A percentile compares a stretch with the other conserved stretches of the same genome.
These are phyloP conservation scores for Phrynocephalus vlangalii DNA, from an alignment of 2,797 vertebrate species.

Conservation along the genomic window DNA sequence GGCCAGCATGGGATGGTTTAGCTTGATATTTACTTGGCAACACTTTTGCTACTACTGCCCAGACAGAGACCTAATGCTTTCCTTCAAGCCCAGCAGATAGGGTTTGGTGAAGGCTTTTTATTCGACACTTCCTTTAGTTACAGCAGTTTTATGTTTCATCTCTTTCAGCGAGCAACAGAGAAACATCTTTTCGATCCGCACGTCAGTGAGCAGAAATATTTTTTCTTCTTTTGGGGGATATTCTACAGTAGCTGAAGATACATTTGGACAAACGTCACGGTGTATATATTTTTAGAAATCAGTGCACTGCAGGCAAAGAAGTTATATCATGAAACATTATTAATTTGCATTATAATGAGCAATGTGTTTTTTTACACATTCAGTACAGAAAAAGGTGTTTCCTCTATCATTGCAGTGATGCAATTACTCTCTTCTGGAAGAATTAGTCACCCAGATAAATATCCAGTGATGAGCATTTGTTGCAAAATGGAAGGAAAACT, in stretches of 20 bases:
- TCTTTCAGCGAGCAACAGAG: no score
- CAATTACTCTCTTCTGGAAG: neutral
- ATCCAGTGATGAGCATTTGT: neutral
- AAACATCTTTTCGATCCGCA: neutral
- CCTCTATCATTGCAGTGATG: neutral
- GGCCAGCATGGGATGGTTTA: neutral
- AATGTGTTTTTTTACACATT: neutral
- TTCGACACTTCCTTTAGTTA: neutral
- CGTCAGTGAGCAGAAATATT: neutral
- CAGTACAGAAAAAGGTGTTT: neutral
- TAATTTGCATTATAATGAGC: neutral
- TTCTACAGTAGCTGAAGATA: neutral
- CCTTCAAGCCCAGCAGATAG: neutral
- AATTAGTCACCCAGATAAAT: neutral
- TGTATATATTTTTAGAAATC: no score
- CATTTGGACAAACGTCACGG: neutral
- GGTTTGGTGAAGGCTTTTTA: constrained; percentile 19
- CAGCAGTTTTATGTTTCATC: neutral
- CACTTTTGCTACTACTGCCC: neutral
- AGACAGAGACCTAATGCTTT: constrained; percentile 17
- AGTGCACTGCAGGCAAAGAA: no score
- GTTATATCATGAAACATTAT: neutral
- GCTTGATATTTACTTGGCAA: constrained; percentile 28
- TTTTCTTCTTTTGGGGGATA: neutral
- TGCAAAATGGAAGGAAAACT: no score